Evolutionary conservation across 2,888 invertebrate species (phyloP).

Genomic region (Leucania comma): DNA sequence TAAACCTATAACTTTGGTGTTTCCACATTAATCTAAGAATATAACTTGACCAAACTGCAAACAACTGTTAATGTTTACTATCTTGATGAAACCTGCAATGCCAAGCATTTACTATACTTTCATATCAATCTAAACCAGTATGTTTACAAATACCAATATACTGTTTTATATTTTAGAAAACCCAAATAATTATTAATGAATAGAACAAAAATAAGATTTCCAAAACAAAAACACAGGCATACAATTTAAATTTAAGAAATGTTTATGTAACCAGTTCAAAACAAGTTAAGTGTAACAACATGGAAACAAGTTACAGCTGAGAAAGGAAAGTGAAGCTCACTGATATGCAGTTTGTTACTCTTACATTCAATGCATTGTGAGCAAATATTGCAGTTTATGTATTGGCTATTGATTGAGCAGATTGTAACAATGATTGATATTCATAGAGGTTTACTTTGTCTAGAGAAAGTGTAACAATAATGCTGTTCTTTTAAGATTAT

Average conservation of each 20-base stretch:
- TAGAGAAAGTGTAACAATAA: constrained; percentile 24
- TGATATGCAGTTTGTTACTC: constrained; percentile 43
- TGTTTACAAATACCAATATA: no score
- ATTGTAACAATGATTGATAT: constrained; percentile 40
- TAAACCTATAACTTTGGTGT: background rate
- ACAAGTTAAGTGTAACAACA: constrained; percentile 34
- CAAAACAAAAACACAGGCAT: constrained; percentile 5
- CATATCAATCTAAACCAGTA: constrained; percentile 2
- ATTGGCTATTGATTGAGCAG: constrained; percentile 32
- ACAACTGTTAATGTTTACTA: constrained; percentile 21
- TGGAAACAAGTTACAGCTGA: constrained; percentile 47
- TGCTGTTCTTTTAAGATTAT: constrained; percentile 12
- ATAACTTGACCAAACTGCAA: background rate
- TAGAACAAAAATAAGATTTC: background rate
- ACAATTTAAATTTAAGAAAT: constrained; percentile 20
- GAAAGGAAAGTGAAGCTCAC: constrained; percentile 54
- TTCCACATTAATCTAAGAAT: background rate
- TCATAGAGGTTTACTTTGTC: constrained; percentile 32
- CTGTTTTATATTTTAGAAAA: background rate
- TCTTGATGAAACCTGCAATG: background rate
- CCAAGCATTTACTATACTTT: background rate
- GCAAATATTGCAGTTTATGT: constrained; percentile 27
- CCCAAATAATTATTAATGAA: background rate
- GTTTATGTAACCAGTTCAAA: constrained; percentile 43
- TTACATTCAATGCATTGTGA: constrained; percentile 44